Evolutionary conservation across 2,888 invertebrate genomes (phyloP).

Genomic region (Watsonalla binaria): DNA sequence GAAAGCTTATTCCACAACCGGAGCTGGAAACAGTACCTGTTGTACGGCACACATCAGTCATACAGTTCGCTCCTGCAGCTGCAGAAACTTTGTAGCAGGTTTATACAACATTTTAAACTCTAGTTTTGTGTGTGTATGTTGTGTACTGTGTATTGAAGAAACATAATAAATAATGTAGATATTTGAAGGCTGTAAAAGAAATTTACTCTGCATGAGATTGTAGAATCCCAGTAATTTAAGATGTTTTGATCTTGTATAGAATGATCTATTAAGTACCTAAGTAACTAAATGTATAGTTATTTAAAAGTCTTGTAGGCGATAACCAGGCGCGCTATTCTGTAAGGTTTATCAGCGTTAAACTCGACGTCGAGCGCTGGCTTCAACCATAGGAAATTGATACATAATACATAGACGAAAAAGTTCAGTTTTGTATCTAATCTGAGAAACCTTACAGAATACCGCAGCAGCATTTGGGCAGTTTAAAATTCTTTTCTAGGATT

Average conservation of each 20-base stretch:
- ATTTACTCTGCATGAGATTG: slow-evolving; percentile 24
- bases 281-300: neutral
- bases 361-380: too few relatives aligned
- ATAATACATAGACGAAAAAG: too few relatives aligned
- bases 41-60: slow-evolving; percentile 83
- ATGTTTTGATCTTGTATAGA: slow-evolving; percentile 7
- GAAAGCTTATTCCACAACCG: slow-evolving; percentile 86
- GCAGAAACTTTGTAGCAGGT: slow-evolving; percentile 59
- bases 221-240: slow-evolving; percentile 17
- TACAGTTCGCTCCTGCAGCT: slow-evolving; percentile 88
- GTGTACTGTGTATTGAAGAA: too few relatives aligned
- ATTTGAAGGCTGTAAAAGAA: slow-evolving; percentile 34
- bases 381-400: too few relatives aligned
- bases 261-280: neutral
- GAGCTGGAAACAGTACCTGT: slow-evolving; percentile 56
- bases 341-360: too few relatives aligned
- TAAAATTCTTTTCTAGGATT: neutral
- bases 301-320: neutral
- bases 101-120: slow-evolving; percentile 6
- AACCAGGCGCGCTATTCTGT: neutral
- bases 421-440: too few relatives aligned
- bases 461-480: neutral
- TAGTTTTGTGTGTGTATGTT: slow-evolving; percentile 8
- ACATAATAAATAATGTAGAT: neutral
- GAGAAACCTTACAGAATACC: too few relatives aligned